Conservation (phyloP, 2,797 vertebrate species). For the Calcarius lapponicus region DNA sequence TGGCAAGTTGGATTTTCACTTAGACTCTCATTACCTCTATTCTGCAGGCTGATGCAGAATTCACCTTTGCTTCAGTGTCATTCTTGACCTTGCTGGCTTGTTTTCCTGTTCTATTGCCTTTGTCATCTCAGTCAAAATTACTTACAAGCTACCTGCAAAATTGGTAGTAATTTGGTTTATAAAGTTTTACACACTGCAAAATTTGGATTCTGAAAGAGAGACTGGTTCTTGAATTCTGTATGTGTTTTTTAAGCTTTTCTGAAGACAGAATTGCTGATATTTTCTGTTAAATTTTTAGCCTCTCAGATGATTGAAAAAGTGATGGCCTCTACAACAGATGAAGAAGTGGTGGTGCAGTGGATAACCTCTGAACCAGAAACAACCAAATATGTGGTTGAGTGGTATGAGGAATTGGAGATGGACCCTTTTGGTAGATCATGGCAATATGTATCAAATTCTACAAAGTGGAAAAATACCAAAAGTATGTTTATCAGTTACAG, state of each 20-base stretch:
- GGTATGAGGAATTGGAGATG: slow-evolving; percentile 61
- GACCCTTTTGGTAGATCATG: slow-evolving; percentile 56
- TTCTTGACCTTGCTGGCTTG: background rate
- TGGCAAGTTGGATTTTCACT: background rate
- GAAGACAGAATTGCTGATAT: background rate
- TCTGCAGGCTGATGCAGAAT: background rate
- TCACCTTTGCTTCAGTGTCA: background rate
- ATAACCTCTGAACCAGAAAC: background rate
- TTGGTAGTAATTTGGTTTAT: background rate
- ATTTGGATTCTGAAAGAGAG: background rate
- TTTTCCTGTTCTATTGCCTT: background rate
- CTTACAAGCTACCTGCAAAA: background rate
- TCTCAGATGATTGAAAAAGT: slow-evolving; percentile 18
- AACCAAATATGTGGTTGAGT: slow-evolving; percentile 72
- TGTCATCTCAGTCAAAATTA: background rate
- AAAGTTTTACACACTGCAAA: background rate
- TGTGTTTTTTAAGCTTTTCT: background rate
- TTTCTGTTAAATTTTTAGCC: slow-evolving; percentile 54
- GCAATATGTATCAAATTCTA: slow-evolving; percentile 63
- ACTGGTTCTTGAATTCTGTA: background rate
- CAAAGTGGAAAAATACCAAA: slow-evolving; percentile 64
- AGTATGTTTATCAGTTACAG: slow-evolving; percentile 51
- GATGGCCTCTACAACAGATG: background rate
- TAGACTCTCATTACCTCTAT: background rate
- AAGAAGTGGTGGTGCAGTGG: slow-evolving; percentile 72